Conservation (phyloP, 2,113 vertebrate species). For the Theristicus caerulescens region DNA sequence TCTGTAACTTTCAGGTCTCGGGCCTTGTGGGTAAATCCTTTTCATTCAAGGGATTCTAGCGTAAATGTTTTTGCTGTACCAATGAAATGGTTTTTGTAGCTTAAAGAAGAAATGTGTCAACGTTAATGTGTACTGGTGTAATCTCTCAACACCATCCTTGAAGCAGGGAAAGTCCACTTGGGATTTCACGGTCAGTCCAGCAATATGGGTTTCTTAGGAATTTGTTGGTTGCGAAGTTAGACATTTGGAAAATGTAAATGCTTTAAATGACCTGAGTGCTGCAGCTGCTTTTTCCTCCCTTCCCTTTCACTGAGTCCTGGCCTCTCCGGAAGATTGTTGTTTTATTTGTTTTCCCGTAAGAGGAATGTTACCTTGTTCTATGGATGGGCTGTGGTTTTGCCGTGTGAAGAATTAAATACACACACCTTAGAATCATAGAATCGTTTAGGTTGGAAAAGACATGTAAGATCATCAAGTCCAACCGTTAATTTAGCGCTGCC, state of each 20-base stretch:
- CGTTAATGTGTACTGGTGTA: fast-evolving
- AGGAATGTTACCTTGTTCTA: fast-evolving
- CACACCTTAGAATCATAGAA: too few species aligned
- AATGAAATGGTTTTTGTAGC: neutral
- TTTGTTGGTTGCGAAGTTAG: fast-evolving
- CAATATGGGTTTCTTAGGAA: fast-evolving
- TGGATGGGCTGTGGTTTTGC: neutral
- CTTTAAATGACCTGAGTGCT: fast-evolving
- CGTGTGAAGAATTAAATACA: too few species aligned
- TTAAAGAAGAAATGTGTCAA: neutral
- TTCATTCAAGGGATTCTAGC: neutral
- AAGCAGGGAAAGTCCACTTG: fast-evolving
- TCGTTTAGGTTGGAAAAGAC: too few species aligned
- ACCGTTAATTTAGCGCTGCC: too few species aligned
- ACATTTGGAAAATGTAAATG: fast-evolving
- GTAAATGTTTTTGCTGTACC: neutral
- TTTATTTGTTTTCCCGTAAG: fast-evolving
- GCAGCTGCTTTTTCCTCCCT: fast-evolving
- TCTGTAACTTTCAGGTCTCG: neutral
- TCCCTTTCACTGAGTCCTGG: fast-evolving
- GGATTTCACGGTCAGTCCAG: fast-evolving
- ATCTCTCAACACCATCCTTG: neutral
- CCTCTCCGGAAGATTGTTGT: fast-evolving
- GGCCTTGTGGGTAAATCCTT: neutral
- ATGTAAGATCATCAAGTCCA: too few species aligned